Conservation (phyloP, 2,888 invertebrate species). For the Ommatoiulus sabulosus region DNA sequence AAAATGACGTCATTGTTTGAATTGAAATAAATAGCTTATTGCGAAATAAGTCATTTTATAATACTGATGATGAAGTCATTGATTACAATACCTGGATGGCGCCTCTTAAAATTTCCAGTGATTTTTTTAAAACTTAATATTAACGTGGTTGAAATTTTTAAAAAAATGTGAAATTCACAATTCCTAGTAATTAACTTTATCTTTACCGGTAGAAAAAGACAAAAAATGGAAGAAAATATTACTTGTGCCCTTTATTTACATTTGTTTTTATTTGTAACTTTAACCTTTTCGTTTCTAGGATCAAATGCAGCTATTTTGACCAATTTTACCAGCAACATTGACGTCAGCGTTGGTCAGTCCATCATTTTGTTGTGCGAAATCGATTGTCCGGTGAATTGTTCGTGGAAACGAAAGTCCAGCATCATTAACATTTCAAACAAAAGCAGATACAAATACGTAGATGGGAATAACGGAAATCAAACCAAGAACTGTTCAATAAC, state of each 20-base stretch:
- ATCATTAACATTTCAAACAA: neutral
- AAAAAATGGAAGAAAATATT: too few species aligned
- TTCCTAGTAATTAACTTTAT: neutral
- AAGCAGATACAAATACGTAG: neutral
- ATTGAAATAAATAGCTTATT: too few species aligned
- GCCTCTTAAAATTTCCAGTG: too few species aligned
- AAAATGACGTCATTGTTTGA: too few species aligned
- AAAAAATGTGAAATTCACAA: neutral
- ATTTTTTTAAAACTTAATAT: too few species aligned
- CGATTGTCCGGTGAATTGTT: neutral
- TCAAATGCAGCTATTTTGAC: neutral
- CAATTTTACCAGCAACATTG: neutral
- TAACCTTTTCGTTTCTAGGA: too few species aligned
- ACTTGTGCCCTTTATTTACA: too few species aligned
- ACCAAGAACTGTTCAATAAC: neutral
- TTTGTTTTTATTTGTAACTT: too few species aligned
- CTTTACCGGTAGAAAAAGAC: neutral
- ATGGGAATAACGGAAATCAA: neutral
- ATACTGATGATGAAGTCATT: too few species aligned
- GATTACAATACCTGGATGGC: too few species aligned
- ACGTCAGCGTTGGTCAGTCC: neutral
- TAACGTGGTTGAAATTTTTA: too few species aligned
- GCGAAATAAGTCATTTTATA: too few species aligned
- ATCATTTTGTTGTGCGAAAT: neutral
- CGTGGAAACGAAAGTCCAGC: neutral